Conservation (phyloP, 2,797 vertebrate genomes). For the Astyanax mexicanus region DNA sequence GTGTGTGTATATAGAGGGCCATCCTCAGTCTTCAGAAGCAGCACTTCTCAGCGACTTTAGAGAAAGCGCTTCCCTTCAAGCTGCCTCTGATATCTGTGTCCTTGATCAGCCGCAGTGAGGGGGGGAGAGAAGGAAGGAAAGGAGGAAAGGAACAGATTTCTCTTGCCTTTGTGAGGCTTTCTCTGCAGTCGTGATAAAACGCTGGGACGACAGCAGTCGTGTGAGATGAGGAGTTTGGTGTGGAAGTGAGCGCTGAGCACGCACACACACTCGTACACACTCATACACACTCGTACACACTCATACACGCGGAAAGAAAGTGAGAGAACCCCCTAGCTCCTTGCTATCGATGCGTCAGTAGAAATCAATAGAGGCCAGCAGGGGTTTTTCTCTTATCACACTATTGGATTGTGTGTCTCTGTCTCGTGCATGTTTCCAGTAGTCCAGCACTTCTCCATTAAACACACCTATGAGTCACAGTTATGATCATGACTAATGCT, state of each 20-base stretch:
- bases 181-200: slow-evolving; percentile 44
- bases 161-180: slow-evolving; percentile 29
- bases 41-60: slow-evolving; percentile 29
- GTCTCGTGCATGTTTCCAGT: slow-evolving; percentile 32
- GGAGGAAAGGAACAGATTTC: slow-evolving; percentile 34
- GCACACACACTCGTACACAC: slow-evolving; percentile 4
- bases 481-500: slow-evolving; percentile 9
- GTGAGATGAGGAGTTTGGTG: slow-evolving; percentile 34
- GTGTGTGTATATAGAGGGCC: slow-evolving; percentile 23
- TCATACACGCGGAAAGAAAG: neutral
- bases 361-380: slow-evolving; percentile 45
- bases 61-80: slow-evolving; percentile 43
- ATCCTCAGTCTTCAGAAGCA: slow-evolving; percentile 41
- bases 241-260: slow-evolving; percentile 18
- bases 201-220: slow-evolving; percentile 13
- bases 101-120: slow-evolving; percentile 39
- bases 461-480: neutral
- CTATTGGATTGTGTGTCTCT: slow-evolving; percentile 47
- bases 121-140: slow-evolving; percentile 28
- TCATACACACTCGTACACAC: neutral
- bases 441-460: slow-evolving; percentile 37
- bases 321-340: neutral
- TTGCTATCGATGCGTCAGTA: slow-evolving; percentile 39
- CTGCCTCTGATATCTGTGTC: slow-evolving; percentile 50
- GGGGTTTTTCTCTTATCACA: slow-evolving; percentile 51